Conservation (phyloP, 1,140 invertebrate genomes). For the Pseudomyrmex gracilis region DNA sequence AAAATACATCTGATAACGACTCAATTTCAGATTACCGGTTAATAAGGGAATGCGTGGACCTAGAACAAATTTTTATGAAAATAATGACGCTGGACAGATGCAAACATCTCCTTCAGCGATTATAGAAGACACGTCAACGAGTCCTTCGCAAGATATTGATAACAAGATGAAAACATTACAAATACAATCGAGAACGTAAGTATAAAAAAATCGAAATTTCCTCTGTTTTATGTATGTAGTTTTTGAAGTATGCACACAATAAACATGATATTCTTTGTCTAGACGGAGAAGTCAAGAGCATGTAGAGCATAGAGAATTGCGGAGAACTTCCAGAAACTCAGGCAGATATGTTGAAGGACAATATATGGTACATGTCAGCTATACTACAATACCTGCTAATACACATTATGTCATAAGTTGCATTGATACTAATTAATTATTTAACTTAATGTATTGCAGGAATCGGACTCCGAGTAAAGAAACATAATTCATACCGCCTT, state of each 20-base stretch:
- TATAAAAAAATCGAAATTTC: conserved; percentile 43
- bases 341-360: conserved; percentile 83
- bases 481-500: conserved; percentile 11
- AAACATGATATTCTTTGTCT: conserved; percentile 1
- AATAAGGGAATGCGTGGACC: conserved; percentile 76
- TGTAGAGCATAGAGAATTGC: conserved; percentile 79
- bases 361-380: conserved; percentile 78
- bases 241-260: conserved; percentile 21
- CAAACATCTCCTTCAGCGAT: conserved; percentile 75
- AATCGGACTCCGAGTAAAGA: conserved; percentile 81
- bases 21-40: conserved; percentile 75
- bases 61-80: conserved; percentile 76
- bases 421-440: conserved; percentile 16
- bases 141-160: conserved; percentile 82
- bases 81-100: conserved; percentile 75
- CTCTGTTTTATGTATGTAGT: conserved; percentile 12
- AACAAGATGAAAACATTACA: conserved; percentile 81
- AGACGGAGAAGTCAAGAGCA: conserved; percentile 80
- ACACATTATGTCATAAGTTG: conserved; percentile 27
- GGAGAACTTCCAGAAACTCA: conserved; percentile 82
- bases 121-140: conserved; percentile 78
- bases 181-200: conserved; percentile 81
- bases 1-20: not conserved
- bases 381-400: conserved; percentile 15
- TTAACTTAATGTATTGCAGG: conserved; percentile 74